phyloP scores from a whole-genome alignment of 2,113 vertebrate genomes.

The Zosterops borbonicus region DNA sequence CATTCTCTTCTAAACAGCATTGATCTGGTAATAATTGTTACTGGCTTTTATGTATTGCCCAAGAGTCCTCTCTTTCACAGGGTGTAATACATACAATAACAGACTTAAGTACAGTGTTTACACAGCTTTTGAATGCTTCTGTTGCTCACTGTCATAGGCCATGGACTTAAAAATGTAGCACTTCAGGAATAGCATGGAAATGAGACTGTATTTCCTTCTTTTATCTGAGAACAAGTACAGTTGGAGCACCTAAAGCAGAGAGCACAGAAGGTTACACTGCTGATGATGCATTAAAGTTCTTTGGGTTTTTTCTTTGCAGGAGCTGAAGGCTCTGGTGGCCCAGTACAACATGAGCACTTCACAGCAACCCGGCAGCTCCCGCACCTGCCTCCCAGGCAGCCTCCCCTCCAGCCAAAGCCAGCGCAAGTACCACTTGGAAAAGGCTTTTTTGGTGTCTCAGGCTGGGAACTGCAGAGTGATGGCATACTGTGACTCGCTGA shows the following conservation, averaged over 20 bases:
- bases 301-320: slow-evolving; percentile 71
- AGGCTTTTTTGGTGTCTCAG: slow-evolving; percentile 85
- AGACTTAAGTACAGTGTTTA: not conserved
- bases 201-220: not conserved
- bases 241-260: not conserved
- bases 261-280: not conserved
- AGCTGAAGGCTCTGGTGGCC: slow-evolving; percentile 81
- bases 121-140: not conserved
- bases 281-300: not conserved
- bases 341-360: slow-evolving; percentile 58
- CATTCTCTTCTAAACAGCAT: slow-evolving; percentile 11
- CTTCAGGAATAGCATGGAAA: not conserved
- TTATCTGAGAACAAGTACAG: not conserved
- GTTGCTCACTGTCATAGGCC: not conserved
- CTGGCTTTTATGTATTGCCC: slow-evolving; percentile 14
- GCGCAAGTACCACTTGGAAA: slow-evolving; percentile 83
- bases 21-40: slow-evolving; percentile 44
- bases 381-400: not conserved
- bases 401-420: slow-evolving; percentile 72
- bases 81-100: not conserved
- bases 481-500: slow-evolving; percentile 82
- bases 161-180: not conserved
- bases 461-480: slow-evolving; percentile 87
- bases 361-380: slow-evolving; percentile 47
- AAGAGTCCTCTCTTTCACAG: not conserved